Base-by-base conservation (phyloP, 2,888 invertebrate species). In the Marasmarcha lunaedactyla region DNA sequence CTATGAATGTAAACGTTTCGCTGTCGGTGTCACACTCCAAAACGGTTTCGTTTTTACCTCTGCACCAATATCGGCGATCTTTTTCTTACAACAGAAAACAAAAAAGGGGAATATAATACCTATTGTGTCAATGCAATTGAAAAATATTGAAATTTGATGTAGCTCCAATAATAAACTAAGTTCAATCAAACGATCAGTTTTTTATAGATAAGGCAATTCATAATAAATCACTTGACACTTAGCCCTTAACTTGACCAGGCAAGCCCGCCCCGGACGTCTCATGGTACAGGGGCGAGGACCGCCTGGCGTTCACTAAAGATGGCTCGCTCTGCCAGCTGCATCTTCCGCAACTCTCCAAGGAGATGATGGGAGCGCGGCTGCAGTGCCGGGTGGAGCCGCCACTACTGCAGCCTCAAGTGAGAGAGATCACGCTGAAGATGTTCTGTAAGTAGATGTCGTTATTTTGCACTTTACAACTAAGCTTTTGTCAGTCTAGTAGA, bases 331-430 rank as follows among this genome's bases (percentile, higher is more conserved):
- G 93, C 70, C 92, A 93, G 58, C 83, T 95, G 48, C 87, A 89
- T 56, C 87, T 95, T 47, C 87, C 87, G 12, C 88, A 87, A 43
- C 86, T 94, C 45, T 88, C 90, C 15, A 81, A 93, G 43, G 87
- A 89, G 51, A 87, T 91, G 67, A 88, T 88, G 52, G 90, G 91
- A n/a, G 85, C 88, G 35, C 87, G 87, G 52, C 85, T 94, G 48
- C 90, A 92, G 65, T 95, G 95, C 64, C 84, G 89, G 46, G 93
- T 93, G 9, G 89, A 91, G 45, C 89, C 90, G 0, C 90, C 90
- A 14, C 81, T 91, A 41, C 85, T 91, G 44, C 87, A 88, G 47
- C 87, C 91, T 2, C 84, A 90, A 42, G 76, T 86, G 20, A 88
- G 90, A 59, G 90, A 91, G 63, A 89, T 95, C 54, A 89, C 89